phyloP scores from a whole-genome alignment of 2,888 invertebrate species.

The Margaritifera margaritifera region DNA sequence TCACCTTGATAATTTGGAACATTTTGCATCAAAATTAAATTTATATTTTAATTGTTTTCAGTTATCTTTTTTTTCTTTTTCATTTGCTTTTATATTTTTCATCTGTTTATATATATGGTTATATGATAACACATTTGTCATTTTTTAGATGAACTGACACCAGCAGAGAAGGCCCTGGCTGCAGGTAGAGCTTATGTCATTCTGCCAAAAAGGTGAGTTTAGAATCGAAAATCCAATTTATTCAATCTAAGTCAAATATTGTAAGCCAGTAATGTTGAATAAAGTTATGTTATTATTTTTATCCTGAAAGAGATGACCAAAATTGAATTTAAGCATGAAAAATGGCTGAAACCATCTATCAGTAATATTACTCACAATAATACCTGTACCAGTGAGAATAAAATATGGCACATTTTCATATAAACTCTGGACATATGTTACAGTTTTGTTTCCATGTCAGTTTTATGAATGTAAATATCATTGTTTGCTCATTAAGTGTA shows the following conservation, averaged over 20 bases:
- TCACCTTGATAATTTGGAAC: no score
- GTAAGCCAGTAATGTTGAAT: conserved; percentile 6
- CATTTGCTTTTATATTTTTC: no score
- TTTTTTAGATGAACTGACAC: conserved; percentile 55
- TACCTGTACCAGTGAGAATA: not conserved
- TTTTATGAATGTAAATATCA: no score
- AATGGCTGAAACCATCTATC: no score
- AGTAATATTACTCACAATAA: not conserved
- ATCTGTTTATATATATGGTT: no score
- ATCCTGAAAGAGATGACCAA: no score
- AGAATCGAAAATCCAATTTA: not conserved
- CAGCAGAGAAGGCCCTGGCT: conserved; percentile 66
- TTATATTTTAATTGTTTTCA: no score
- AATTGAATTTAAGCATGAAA: no score
- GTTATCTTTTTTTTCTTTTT: no score
- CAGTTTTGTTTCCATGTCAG: not conserved
- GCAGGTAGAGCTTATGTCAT: conserved; percentile 70
- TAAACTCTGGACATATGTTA: not conserved
- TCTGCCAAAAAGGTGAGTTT: conserved; percentile 62
- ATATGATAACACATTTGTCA: not conserved
- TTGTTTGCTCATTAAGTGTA: no score
- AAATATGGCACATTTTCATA: not conserved
- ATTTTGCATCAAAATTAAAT: no score
- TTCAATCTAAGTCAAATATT: not conserved
- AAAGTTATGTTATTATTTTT: not conserved